Evolutionary conservation across 2,888 invertebrate species (phyloP).

Genomic region (Diaphora mendica): DNA sequence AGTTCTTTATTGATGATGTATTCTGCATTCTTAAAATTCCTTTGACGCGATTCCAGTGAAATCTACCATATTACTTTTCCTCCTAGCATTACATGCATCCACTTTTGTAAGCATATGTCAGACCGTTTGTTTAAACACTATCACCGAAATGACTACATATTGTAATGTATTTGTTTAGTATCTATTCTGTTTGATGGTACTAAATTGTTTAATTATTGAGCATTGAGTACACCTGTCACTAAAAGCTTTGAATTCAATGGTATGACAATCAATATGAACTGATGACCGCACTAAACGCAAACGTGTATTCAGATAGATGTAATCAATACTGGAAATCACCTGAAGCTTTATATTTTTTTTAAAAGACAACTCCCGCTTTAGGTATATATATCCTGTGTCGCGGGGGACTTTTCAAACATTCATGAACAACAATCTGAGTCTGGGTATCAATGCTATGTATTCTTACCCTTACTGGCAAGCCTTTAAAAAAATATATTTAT

Average conservation of each 20-base stretch:
- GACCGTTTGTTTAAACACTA: slow-evolving; percentile 44
- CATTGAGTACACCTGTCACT: slow-evolving; percentile 38
- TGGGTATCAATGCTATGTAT: no score
- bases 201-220: slow-evolving; percentile 33
- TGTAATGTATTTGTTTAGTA: slow-evolving; percentile 56
- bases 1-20: not conserved
- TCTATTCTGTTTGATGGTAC: slow-evolving; percentile 31
- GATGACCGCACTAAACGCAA: not conserved
- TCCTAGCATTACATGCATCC: not conserved
- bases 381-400: no score
- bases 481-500: no score
- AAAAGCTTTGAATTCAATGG: not conserved
- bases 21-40: not conserved
- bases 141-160: slow-evolving; percentile 24
- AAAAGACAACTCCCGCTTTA: no score
- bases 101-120: slow-evolving; percentile 39
- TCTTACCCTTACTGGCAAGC: no score
- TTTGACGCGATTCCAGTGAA: not conserved
- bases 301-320: not conserved
- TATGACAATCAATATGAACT: slow-evolving; percentile 4
- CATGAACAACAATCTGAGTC: no score
- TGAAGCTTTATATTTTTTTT: not conserved
- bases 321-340: not conserved
- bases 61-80: not conserved
- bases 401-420: no score